Conservation (phyloP, 2,113 vertebrate species). For the Atlantisia rogersi region DNA sequence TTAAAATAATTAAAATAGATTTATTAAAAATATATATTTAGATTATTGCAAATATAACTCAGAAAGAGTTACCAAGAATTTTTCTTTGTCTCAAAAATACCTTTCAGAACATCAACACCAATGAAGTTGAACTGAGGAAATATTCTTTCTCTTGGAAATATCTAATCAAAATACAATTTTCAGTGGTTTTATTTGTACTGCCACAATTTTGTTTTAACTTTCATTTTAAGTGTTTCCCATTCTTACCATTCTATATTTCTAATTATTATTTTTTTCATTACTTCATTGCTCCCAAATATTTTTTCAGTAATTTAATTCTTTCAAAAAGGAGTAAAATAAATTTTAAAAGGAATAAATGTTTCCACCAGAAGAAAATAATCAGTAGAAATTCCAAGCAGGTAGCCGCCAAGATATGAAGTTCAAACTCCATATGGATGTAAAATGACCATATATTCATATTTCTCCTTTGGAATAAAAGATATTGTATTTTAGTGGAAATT, state of each 20-base stretch:
- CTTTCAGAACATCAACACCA: background rate
- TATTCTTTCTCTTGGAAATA: background rate
- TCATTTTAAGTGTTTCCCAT: background rate
- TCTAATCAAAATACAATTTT: background rate
- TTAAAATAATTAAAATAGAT: background rate
- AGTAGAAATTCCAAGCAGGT: conserved; percentile 1
- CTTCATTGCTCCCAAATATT: background rate
- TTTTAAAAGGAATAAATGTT: background rate
- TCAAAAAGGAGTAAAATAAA: background rate
- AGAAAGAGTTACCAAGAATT: background rate
- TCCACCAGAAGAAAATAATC: conserved; percentile 36
- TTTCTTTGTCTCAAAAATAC: background rate
- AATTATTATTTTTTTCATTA: background rate
- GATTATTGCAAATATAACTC: background rate
- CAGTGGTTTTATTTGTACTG: background rate
- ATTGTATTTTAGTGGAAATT: background rate
- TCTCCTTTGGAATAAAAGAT: background rate
- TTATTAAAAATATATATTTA: background rate
- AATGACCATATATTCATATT: background rate
- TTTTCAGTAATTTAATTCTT: background rate
- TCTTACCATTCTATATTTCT: background rate
- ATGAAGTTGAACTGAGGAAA: background rate
- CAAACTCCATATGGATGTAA: conserved; percentile 11
- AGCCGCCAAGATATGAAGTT: conserved; percentile 34
- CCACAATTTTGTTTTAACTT: background rate